phyloP scores from a whole-genome alignment of 2,797 vertebrate genomes.

The Lates japonicus region DNA sequence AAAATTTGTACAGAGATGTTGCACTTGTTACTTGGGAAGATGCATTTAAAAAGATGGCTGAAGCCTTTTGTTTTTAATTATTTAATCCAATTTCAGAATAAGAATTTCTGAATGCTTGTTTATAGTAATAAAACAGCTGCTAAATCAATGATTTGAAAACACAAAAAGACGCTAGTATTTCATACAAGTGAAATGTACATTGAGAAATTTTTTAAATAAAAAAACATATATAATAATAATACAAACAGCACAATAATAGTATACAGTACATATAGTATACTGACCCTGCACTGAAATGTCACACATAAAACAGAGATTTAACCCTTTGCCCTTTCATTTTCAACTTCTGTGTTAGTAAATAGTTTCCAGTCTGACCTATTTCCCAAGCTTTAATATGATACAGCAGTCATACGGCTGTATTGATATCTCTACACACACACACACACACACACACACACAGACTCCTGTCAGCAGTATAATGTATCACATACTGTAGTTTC shows the following conservation, averaged over 20 bases:
- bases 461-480: not conserved
- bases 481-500: conserved; percentile 26
- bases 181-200: not conserved
- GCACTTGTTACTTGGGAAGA: too few species aligned
- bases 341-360: conserved; percentile 13
- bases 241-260: not conserved
- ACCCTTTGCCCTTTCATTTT: not conserved
- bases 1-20: not conserved
- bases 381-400: conserved; percentile 28
- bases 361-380: conserved; percentile 18
- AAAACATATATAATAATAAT: not conserved
- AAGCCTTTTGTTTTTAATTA: too few species aligned
- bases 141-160: too few species aligned
- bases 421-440: not conserved
- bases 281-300: not conserved
- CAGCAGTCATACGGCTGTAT: not conserved
- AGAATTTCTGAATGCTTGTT: too few species aligned
- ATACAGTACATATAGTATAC: not conserved
- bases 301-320: not conserved
- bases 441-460: conserved; percentile 4
- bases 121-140: too few species aligned
- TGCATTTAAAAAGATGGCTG: not conserved
- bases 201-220: too few species aligned
- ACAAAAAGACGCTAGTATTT: too few species aligned
- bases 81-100: too few species aligned